Conservation (phyloP, 2,888 invertebrate genomes). For the Drosophila histrio region DNA sequence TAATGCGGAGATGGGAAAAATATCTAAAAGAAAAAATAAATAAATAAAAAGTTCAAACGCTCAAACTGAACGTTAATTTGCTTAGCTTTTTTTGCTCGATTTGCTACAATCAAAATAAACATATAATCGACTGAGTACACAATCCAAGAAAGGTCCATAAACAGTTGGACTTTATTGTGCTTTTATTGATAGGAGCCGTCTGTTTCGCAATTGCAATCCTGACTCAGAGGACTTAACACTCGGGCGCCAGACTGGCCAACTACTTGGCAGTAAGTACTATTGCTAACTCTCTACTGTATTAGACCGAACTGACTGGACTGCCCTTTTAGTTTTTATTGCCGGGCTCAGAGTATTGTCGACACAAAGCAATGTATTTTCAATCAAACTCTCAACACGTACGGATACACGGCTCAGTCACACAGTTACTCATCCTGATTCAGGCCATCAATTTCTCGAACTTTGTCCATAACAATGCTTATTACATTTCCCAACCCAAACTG, state of each 20-base stretch:
- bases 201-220: conserved; percentile 47
- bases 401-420: conserved; percentile 1
- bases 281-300: conserved; percentile 7
- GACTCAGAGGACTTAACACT: neutral
- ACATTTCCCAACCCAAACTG: conserved; percentile 18
- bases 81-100: conserved; percentile 46
- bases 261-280: conserved; percentile 21
- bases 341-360: conserved; percentile 16
- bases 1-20: conserved; percentile 12
- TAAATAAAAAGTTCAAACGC: neutral
- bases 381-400: conserved; percentile 68
- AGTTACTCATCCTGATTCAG: conserved; percentile 12
- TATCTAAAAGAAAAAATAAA: neutral
- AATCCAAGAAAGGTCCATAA: conserved; percentile 43
- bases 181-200: conserved; percentile 42
- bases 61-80: conserved; percentile 39
- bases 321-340: conserved; percentile 60
- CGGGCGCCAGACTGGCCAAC: conserved; percentile 47
- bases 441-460: conserved; percentile 47
- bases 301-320: conserved; percentile 9
- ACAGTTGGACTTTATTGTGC: conserved; percentile 58
- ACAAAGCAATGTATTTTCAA: conserved; percentile 56
- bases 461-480: conserved; percentile 59
- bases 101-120: conserved; percentile 54
- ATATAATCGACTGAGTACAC: conserved; percentile 44